These are phyloP conservation scores for Zygaena filipendulae DNA, from an alignment of 2,888 invertebrate species.

Conservation along the genomic window DNA sequence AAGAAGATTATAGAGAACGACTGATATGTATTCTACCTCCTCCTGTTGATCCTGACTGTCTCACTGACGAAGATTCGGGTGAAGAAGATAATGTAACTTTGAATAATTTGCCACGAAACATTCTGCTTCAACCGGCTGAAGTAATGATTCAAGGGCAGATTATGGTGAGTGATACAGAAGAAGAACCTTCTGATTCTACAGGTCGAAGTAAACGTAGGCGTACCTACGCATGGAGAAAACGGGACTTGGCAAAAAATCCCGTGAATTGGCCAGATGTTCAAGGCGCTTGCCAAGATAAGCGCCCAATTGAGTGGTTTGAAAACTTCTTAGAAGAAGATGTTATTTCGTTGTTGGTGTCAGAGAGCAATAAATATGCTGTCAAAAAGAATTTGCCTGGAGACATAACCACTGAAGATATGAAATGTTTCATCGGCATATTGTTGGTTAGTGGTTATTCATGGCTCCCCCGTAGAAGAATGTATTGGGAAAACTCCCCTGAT, in stretches of 20 bases:
- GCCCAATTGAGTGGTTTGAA: constrained; percentile 18
- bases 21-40: too few species aligned
- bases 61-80: too few species aligned
- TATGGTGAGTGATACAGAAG: too few species aligned
- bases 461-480: constrained; percentile 20
- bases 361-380: constrained; percentile 19
- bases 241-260: too few species aligned
- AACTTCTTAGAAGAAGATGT: constrained; percentile 19
- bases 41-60: constrained; percentile 18
- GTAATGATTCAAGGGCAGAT: too few species aligned
- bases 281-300: constrained; percentile 18
- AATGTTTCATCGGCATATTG: constrained; percentile 19
- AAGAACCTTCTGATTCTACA: too few species aligned
- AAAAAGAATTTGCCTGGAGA: constrained; percentile 20
- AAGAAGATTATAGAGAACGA: too few species aligned
- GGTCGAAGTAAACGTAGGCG: too few species aligned
- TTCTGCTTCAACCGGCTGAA: too few species aligned
- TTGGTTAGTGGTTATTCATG: constrained; percentile 20
- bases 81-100: constrained; percentile 18
- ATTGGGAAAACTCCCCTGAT: constrained; percentile 21
- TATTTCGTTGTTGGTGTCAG: constrained; percentile 19
- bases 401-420: constrained; percentile 19
- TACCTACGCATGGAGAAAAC: too few species aligned
- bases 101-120: constrained; percentile 19
- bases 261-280: too few species aligned